Base-by-base conservation (phyloP, 23 tunicate genomes). In the Aplidium turbinatum region DNA sequence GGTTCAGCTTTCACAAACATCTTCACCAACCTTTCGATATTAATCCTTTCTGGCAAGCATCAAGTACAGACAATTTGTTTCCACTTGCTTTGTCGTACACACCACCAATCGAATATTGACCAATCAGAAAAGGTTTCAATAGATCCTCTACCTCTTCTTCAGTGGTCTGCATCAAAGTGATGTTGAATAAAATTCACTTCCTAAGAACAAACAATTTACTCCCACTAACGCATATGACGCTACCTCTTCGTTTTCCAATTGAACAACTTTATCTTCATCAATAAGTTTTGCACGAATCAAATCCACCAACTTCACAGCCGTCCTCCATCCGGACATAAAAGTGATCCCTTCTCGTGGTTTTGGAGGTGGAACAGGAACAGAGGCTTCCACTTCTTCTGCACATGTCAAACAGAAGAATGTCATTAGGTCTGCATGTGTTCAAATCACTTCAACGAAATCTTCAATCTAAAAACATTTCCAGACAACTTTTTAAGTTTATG, bases 11-110 rank as follows among this genome's bases (percentile, higher is more conserved):
- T n/a, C n/a, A n/a, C n/a, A n/a, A n/a, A n/a, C n/a, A n/a, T n/a
- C n/a, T n/a, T n/a, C n/a, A n/a, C n/a, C n/a, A 25, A 80, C 95
- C 95, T 79, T 92, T 75, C 31, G 93, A 74, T 38, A 92, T 92
- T 21, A 85, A 54, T 4, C 72, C 70, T 26, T 76, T 40, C 47
- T 65, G 73, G 42, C 70, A 57, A 0, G 98, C 98, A 1, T 74
- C 55, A 47, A 69, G 65, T 3, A 92, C 38, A 33, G 98, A 85
- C 80, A 79, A 75, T 46, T 85, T 92, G 26, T 67, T 58, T 4
- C 82, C 93, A 29, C 72, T 85, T 38, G 50, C 35, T 23, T 66
- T 66, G 36, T 85, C 73, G 30, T 64, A 68, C n/a, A 92, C 58
- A 23, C 98, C 98, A 2, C 93, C 98, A 42, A 92, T 85, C 1